Base-by-base conservation (phyloP, 2,113 vertebrate genomes). In the Condylura cristata region DNA sequence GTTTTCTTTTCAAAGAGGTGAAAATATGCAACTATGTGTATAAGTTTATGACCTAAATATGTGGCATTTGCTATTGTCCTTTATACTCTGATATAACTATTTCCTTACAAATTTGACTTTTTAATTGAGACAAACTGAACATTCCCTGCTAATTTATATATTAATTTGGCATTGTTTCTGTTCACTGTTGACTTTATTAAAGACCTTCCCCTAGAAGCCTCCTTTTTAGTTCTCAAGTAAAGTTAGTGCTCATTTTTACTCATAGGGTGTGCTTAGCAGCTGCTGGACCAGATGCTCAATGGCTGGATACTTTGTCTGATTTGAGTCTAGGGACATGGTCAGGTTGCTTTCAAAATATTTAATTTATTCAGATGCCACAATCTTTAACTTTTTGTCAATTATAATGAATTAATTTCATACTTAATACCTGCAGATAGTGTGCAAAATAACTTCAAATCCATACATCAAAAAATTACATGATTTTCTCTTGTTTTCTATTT, bases 271-370 rank as follows among this genome's bases (percentile, higher is more conserved):
- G 80, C 76, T 74, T 7, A 0, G 58, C 97, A 97, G 90, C 95
- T 96, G 95, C 76, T 32, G 1, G 76, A 60, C 71, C 96, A 98
- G 94, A 96, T 97, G 97, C 37, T 94, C 17, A 75, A 48, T 78
- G 81, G 95, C 83, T 93, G 90, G 83, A 39, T 83, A 84, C 76
- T 93, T 71, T 93, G 66, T 97, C 72, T 97, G 72, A 96, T 95
- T 88, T 84, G 82, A 92, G 61, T 94, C 86, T 78, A 48, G 96
- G 86, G 96, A 97, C 41, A 10, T 71, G 72, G 70, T 94, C 88
- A 83, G 79, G 24, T 70, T 85, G 85, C 37, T 89, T 80, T 56
- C 3, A 30, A 94, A 92, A 87, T 86, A 88, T 90, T 93, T 97
- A 61, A 96, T 97, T 95, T 86, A 93, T 75, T 58, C 89, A 94